These are phyloP conservation scores for Limnephilus rhombicus DNA, from an alignment of 2,888 invertebrate genomes.

Conservation along the genomic window DNA sequence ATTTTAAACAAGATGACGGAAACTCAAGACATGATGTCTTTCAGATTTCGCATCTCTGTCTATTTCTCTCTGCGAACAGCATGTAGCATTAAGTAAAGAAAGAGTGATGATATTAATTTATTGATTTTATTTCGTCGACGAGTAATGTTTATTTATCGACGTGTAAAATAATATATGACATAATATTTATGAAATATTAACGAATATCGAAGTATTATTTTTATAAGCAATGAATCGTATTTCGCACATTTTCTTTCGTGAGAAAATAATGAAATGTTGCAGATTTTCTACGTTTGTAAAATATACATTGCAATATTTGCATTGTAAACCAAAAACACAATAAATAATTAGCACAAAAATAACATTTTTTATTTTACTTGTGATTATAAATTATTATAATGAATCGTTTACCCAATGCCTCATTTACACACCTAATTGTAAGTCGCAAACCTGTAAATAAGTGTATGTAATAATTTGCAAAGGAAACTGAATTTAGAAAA, in stretches of 20 bases:
- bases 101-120: conserved; percentile 23
- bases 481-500: background rate
- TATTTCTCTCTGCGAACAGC: background rate
- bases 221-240: conserved; percentile 21
- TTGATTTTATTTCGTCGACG: conserved; percentile 16
- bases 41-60: background rate
- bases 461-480: background rate
- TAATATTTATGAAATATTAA: conserved; percentile 34
- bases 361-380: background rate
- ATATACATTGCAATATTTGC: conserved; percentile 53
- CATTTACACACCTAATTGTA: background rate
- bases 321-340: conserved; percentile 51
- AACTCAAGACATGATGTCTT: background rate
- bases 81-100: background rate
- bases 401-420: background rate
- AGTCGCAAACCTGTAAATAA: too few species aligned
- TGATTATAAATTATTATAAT: background rate
- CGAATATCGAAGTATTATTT: conserved; percentile 34
- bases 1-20: background rate
- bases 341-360: background rate
- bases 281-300: conserved; percentile 28
- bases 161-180: conserved; percentile 19
- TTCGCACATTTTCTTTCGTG: conserved; percentile 6
- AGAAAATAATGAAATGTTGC: conserved; percentile 23
- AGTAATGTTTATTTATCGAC: conserved; percentile 28